Conservation (phyloP, 2,888 invertebrate genomes). For the Cephus sareptanus region DNA sequence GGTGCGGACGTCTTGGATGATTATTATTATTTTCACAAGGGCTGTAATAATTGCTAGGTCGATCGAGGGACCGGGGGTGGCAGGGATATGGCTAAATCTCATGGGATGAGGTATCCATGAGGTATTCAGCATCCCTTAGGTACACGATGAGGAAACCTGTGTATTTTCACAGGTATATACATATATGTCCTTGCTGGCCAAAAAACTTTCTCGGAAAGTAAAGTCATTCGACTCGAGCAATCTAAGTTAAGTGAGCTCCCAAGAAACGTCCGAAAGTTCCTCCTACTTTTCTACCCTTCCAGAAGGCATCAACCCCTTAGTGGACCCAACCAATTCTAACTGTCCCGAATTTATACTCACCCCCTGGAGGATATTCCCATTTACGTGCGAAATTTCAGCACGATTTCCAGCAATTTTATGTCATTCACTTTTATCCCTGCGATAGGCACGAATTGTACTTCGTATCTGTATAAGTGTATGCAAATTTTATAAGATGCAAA, state of each 20-base stretch:
- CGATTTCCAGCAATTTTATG: not conserved
- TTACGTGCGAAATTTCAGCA: not conserved
- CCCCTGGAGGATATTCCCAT: not conserved
- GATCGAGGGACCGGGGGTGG: not conserved
- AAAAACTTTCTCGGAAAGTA: constrained; percentile 60
- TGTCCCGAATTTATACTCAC: not conserved
- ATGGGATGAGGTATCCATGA: not conserved
- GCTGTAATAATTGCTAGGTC: not conserved
- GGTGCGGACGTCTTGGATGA: not conserved
- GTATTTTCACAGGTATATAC: not conserved
- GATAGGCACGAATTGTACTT: not conserved
- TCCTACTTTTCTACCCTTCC: not conserved
- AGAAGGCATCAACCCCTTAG: not conserved
- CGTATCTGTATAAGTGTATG: no score
- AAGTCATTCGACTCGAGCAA: constrained; percentile 64
- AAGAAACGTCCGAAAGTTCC: constrained; percentile 59
- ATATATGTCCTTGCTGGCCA: constrained; percentile 12
- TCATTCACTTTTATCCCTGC: not conserved
- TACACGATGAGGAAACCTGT: not conserved
- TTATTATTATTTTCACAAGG: not conserved
- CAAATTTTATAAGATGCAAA: not conserved
- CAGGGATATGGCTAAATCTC: not conserved
- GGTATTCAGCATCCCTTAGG: not conserved
- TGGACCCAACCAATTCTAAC: not conserved
- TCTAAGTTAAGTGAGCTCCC: constrained; percentile 66